Percentiles rank a stretch among this genome's conserved stretches.
These are phyloP conservation scores for Scaptomyza pallida DNA, from an alignment of 1,140 invertebrate species.

Conservation along the genomic window DNA sequence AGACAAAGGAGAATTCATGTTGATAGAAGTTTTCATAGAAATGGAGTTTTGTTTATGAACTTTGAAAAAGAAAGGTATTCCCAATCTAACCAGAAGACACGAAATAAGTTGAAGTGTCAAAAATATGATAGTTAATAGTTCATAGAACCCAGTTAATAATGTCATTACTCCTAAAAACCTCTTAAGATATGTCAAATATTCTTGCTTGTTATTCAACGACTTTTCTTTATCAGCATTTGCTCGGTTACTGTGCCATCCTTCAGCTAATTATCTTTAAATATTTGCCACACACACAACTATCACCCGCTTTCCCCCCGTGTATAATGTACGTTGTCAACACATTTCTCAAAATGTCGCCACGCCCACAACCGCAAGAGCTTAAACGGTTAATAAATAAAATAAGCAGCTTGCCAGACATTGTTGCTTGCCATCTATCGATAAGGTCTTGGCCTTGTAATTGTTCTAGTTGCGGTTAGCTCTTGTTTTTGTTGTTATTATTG, in stretches of 20 bases:
- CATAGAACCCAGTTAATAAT: too few species aligned
- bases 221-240: conserved; percentile 14
- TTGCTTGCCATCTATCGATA: conserved; percentile 54
- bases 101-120: too few species aligned
- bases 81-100: too few species aligned
- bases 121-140: too few species aligned
- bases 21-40: too few species aligned
- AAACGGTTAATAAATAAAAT: conserved; percentile 77
- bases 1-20: too few species aligned
- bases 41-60: too few species aligned
- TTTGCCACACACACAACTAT: conserved; percentile 40
- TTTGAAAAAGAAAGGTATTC: too few species aligned
- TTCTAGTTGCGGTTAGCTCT: conserved; percentile 12
- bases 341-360: conserved; percentile 24
- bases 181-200: too few species aligned
- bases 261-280: conserved; percentile 71
- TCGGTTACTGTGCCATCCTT: conserved; percentile 4
- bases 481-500: conserved; percentile 34
- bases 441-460: conserved; percentile 54
- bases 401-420: conserved; percentile 73
- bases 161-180: too few species aligned
- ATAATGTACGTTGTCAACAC: conserved; percentile 23
- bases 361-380: conserved; percentile 52
- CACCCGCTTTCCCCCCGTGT: not conserved
- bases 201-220: not conserved